Percentiles rank a stretch among this genome's conserved stretches.
Evolutionary conservation across 2,888 invertebrate species (phyloP).

Genomic region (Nemapogon koenigi): DNA sequence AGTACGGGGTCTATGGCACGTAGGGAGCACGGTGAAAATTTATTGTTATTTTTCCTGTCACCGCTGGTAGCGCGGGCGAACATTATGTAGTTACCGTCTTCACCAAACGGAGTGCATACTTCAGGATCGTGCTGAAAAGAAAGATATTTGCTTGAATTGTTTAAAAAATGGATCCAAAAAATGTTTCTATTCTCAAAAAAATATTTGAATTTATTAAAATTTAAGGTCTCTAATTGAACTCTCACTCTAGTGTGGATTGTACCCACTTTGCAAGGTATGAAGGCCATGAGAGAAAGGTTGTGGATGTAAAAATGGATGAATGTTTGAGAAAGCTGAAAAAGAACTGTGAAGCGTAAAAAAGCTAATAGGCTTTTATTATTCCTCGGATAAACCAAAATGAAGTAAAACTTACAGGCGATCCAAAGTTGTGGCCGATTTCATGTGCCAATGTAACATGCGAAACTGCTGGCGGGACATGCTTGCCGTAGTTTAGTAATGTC

Average conservation of each 20-base stretch:
- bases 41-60: slow-evolving; percentile 96
- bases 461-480: slow-evolving; percentile 97
- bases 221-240: no score
- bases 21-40: slow-evolving; percentile 94
- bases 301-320: no score
- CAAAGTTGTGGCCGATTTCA: slow-evolving; percentile 99
- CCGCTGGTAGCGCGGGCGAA: slow-evolving; percentile 98
- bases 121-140: slow-evolving; percentile 88
- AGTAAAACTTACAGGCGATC: slow-evolving; percentile 83
- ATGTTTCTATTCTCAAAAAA: no score
- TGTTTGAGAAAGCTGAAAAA: no score
- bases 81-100: slow-evolving; percentile 99
- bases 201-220: no score
- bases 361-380: neutral
- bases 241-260: no score
- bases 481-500: slow-evolving; percentile 96
- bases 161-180: no score
- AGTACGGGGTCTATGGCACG: slow-evolving; percentile 92
- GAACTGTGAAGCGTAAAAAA: no score
- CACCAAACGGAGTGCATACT: slow-evolving; percentile 91
- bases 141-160: slow-evolving; percentile 1
- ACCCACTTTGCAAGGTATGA: no score
- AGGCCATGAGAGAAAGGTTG: no score
- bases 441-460: slow-evolving; percentile 98
- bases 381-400: neutral